Evolutionary conservation across 2,113 vertebrate species (phyloP), one percentile per base, ranked within the genome.

Genomic region (Desmodus rotundus): DNA sequence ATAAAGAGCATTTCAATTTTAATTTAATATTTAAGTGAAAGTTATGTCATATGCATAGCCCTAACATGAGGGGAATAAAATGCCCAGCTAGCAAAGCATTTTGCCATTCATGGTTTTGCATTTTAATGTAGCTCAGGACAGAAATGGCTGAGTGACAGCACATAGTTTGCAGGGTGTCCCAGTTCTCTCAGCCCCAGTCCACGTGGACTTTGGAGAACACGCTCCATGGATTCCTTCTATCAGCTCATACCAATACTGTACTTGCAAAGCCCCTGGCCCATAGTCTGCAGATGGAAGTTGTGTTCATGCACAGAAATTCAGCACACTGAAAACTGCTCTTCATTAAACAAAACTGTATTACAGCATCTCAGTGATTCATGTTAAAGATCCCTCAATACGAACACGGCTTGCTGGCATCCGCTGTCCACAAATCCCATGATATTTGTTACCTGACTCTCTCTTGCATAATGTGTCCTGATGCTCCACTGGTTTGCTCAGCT

Each of bases 21-120:
- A 87, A 97, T 81, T 91, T 83, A 93, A 85, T 92, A 89, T 89
- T 83, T 92, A 95, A 82, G 24, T 82, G n/a, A 72, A 77, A 92
- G 2, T 2, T 36, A 58, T 43, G 3, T 54, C 22, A 19, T 38
- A 80, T 54, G 73, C 86, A 83, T 41, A 80, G 43, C 13, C 28
- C 1, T 70, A 54, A 15, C 36, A 36, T 13, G 56, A 70, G 28
- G 22, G 41, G 76, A 96, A 91, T 91, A 38, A 88, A 89, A 87
- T 54, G 70, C 81, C 87, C 54, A 63, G 77, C 54, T 72, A 58
- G 28, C 36, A 77, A 31, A 80, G 47, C 77, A 78, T 52, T 67
- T 54, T 80, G 12, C 52, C 68, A 28, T 61, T 90, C 68, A 24
- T 16, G 20, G 10, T 41, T 73, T 87, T 68, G 68, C 45, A 73